Evolutionary conservation across 1,140 invertebrate species (phyloP), one percentile per base, ranked within the genome.

Genomic region (Protaetia brevitarsis): DNA sequence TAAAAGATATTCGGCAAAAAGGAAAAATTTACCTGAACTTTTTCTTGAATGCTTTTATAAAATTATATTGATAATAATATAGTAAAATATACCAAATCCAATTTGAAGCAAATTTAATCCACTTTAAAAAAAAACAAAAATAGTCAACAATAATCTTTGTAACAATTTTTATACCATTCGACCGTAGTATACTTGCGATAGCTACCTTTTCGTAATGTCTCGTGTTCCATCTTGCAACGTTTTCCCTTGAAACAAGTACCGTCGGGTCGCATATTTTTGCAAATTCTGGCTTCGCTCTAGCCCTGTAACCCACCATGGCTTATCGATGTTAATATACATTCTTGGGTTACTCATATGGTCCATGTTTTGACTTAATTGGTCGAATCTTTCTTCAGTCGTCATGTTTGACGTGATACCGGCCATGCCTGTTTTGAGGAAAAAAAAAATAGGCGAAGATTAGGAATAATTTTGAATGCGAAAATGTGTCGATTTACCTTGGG

Each of bases 231-330:
- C 63, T 57, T 65, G 19, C 67, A 68, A 5, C 27, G 21, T 23
- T 10, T 11, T 1, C 67, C 67, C 36, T 68, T 68, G 37, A 62
- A 68, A 37, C 67, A 68, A 10, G 63, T 68, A 1, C 63, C 63
- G 28, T 65, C 45, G 1, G 26, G n/a, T 10, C 58, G 27, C 7
- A 59, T 23, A 36, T 61, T 36, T 56, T 37, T 45, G 26, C 67
- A 68, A 4, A 62, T 26, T 11, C 67, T 31, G 8, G 13, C 36
- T 34, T 68, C 67, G 23, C 67, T 3, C 60, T 58, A 11, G 67
- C 67, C 30, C 63, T 41, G 19, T 68, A 66, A 2, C 57, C 57
- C 21, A 58, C 5, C 64, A 68, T 26, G 2, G 67, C 26, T 58
- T 28, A 8, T 27, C 59, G 5, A 68, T 29, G 10, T 31, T 62